A percentile compares a stretch with the other conserved stretches of the same genome.
Conservation (phyloP, 2,888 invertebrate species). For the Sphaerophoria taeniata region DNA sequence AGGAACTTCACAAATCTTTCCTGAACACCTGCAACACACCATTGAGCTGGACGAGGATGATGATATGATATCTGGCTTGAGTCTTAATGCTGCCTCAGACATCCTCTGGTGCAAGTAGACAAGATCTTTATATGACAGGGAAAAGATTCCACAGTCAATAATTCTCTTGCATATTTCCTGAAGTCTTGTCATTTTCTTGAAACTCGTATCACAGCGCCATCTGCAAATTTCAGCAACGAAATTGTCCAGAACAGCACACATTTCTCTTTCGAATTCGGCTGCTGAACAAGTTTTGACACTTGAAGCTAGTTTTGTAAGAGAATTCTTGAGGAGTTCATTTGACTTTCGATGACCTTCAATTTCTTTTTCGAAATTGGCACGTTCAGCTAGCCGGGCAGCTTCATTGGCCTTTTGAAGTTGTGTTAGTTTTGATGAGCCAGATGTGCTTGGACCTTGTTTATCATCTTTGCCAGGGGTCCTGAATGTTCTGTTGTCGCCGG, state of each 20-base stretch:
- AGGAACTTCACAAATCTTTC: constrained; percentile 76
- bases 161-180: constrained; percentile 79
- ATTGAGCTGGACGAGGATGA: constrained; percentile 28
- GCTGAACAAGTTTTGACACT: constrained; percentile 75
- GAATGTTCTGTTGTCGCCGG: not conserved
- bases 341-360: constrained; percentile 56
- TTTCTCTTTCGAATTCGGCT: constrained; percentile 77
- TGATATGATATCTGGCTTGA: constrained; percentile 75
- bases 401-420: constrained; percentile 23
- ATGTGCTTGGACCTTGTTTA: not conserved
- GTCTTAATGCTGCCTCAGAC: constrained; percentile 78
- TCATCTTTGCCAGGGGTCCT: not conserved
- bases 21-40: constrained; percentile 79
- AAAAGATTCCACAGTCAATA: constrained; percentile 78
- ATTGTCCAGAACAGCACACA: constrained; percentile 78
- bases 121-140: constrained; percentile 78
- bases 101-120: constrained; percentile 80
- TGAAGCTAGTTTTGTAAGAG: constrained; percentile 53
- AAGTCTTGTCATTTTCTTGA: constrained; percentile 74
- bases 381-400: constrained; percentile 28
- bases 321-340: constrained; percentile 51
- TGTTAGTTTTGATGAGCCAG: constrained; percentile 15
- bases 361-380: constrained; percentile 50
- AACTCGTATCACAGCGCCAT: constrained; percentile 77
- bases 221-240: constrained; percentile 79